Evolutionary conservation across 1,140 invertebrate species (phyloP).

Genomic region (Drosophila subpulchrella): DNA sequence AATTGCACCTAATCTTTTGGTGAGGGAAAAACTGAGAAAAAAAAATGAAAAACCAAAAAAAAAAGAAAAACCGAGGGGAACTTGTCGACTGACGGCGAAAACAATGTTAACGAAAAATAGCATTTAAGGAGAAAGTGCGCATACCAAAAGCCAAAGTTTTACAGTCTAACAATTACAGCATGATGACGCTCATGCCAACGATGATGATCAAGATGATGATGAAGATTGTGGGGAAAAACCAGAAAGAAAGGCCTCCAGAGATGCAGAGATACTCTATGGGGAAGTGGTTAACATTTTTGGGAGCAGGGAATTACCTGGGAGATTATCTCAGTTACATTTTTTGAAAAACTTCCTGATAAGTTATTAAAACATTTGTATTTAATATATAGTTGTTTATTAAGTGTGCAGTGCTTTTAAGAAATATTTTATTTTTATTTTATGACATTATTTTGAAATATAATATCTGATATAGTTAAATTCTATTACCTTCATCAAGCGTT

Average conservation of each 20-base stretch:
- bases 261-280: slow-evolving; percentile 32
- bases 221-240: slow-evolving; percentile 48
- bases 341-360: background rate
- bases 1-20: slow-evolving; percentile 35
- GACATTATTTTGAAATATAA: too few relatives aligned
- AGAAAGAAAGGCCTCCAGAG: slow-evolving; percentile 30
- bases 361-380: too few relatives aligned
- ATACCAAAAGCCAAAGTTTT: slow-evolving; percentile 72
- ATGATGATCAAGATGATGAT: slow-evolving; percentile 46
- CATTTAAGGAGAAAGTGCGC: slow-evolving; percentile 79
- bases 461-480: too few relatives aligned
- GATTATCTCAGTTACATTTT: background rate
- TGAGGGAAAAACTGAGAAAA: background rate
- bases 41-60: background rate
- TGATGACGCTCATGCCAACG: slow-evolving; percentile 40
- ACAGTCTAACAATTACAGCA: slow-evolving; percentile 76
- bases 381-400: too few relatives aligned
- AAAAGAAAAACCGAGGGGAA: slow-evolving; percentile 7
- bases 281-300: slow-evolving; percentile 11
- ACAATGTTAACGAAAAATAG: slow-evolving; percentile 77
- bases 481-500: background rate
- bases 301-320: background rate
- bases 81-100: slow-evolving; percentile 58
- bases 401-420: too few relatives aligned
- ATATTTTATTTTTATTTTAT: too few relatives aligned